Evolutionary conservation across 2,797 vertebrate species (phyloP), one percentile per base, ranked within the genome.

Genomic region (Brachyalestes nurse): DNA sequence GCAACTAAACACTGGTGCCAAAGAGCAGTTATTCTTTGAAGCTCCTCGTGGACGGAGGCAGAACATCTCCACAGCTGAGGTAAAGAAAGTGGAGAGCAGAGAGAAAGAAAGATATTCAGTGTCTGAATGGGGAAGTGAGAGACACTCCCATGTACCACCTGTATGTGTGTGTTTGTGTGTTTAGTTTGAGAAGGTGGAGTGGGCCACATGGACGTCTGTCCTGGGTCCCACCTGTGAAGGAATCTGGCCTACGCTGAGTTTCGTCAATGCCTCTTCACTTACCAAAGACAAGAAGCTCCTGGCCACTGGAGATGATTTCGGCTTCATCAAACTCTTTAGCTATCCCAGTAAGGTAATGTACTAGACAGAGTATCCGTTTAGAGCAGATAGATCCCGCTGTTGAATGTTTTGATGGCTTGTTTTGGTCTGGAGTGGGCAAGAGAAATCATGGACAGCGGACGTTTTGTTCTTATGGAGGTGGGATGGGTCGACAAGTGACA

Each of bases 11-110:
- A 97, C 97, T 2, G 97, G 97, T 88, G 95, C 96, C 87, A 98
- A 96, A 93, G 97, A 99, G 88, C 97, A 97, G 83, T 92, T 99
- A 0, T 99, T 98, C 93, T 99, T 97, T 82, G 98, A 99, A 93
- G 97, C 97, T 58, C 97, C 98, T 0, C 95, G 98, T 90, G 98
- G 98, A 87, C 96, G 96, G 75, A 94, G 94, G 70, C 97, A 98
- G 82, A 92, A 93, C 88, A 98, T 99, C 92, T 95, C 94, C 80
- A 88, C 93, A 57, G 86, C 94, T 4, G 98, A 99, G 96, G 98
- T 99, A 92, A 40, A 89, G 51, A 25, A 17, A 19, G 53, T 45
- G 3, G 19, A 0, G 10, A 4, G 5, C n/a, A 58, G 23, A 19
- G 5, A 3, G 45, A 38, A 17, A n/a, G 45, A n/a, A 25, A 55